Evolutionary conservation across 2,113 vertebrate species (phyloP), one percentile per base, ranked within the genome.

Genomic region (Lepisosteus osseus): DNA sequence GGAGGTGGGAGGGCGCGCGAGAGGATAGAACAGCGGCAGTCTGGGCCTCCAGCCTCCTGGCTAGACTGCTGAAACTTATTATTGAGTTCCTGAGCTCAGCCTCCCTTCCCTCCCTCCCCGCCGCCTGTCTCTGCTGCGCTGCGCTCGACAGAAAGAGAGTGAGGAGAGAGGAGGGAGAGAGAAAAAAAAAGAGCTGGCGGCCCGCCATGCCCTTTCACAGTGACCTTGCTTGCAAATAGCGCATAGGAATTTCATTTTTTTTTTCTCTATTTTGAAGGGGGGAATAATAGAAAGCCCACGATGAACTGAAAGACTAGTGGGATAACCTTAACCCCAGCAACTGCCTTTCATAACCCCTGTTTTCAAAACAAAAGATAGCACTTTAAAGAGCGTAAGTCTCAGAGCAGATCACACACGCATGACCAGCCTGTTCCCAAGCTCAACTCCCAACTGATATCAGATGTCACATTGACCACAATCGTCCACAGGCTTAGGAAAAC

Each of bases 61-160:
- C 93, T 93, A 94, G 91, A 93, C 91, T 91, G 94, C 86, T 94
- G 92, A 93, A 95, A 96, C 94, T 96, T 95, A 89, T 95, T 93
- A 94, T 94, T 94, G 95, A 92, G 94, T 92, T 93, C 90, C 92
- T 91, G 93, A 90, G 90, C 83, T 89, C 82, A 86, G 84, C 80
- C 90, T 88, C 91, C 90, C 90, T 91, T 90, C 89, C 90, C 90
- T 88, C 85, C 78, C 83, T n/a, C 56, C n/a, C 62, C 79, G 82
- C 90, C 90, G 90, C 88, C 86, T 90, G 88, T 88, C 90, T 87
- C 91, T 76, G 88, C 85, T 90, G 89, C 87, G 82, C 81, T 84
- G 51, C 11, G 9, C 15, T 65, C 17, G 76, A 72, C 82, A 74
- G 81, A 85, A 83, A 80, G 68, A 68, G 72, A 72, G 74, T 41